These are phyloP conservation scores for Xestia xanthographa DNA, from an alignment of 2,888 invertebrate genomes.

Conservation along the genomic window DNA sequence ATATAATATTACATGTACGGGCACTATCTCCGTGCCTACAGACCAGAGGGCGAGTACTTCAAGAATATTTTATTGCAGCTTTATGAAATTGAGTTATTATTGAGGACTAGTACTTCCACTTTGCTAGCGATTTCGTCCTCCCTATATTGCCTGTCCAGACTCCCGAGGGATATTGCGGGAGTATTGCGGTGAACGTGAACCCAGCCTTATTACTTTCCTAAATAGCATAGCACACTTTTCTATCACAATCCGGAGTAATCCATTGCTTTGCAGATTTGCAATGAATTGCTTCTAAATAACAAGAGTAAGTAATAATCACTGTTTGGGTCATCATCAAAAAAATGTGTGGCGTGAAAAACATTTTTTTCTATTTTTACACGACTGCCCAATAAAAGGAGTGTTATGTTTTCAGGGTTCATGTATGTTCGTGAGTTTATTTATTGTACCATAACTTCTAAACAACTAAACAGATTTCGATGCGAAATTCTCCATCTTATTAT, in stretches of 20 bases:
- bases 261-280: not conserved
- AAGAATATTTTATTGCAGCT: slow-evolving; percentile 26
- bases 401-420: too few relatives aligned
- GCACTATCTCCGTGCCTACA: slow-evolving; percentile 24
- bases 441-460: too few relatives aligned
- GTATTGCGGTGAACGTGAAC: not conserved
- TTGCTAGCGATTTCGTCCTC: not conserved
- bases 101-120: not conserved
- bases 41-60: slow-evolving; percentile 8
- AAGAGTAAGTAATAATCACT: too few relatives aligned
- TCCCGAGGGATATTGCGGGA: not conserved
- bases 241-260: not conserved
- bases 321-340: too few relatives aligned
- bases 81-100: not conserved
- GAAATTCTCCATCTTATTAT: too few relatives aligned
- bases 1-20: slow-evolving; percentile 24
- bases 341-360: too few relatives aligned
- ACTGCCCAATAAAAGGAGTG: too few relatives aligned
- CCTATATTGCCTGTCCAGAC: not conserved
- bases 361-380: too few relatives aligned
- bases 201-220: not conserved
- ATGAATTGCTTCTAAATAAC: too few relatives aligned
- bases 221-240: not conserved
- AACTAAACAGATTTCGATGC: too few relatives aligned
- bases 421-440: too few relatives aligned